Evolutionary conservation across 2,888 invertebrate species (phyloP), one percentile per base, ranked within the genome.

Genomic region (Tuberolachnus salignus): DNA sequence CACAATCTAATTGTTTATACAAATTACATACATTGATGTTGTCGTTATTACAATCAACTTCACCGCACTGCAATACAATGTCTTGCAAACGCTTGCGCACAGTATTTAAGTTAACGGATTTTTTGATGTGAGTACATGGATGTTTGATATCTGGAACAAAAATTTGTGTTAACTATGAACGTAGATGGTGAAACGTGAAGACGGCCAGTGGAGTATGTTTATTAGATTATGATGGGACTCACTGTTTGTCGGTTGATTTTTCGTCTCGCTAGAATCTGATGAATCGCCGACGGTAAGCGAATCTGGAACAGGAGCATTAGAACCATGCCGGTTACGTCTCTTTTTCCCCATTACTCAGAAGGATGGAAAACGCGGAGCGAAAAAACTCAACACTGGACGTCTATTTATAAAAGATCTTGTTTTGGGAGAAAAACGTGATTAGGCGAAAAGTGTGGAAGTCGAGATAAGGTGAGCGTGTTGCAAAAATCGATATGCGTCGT

Each of bases 61-160:
- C 86, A 82, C 89, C 87, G 0, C 89, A 89, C 9, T 85, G 86
- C 4, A 69, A 8, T 21, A 59, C 69, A 23, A 26, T 16, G 21
- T 84, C 81, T 81, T 87, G 91, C 2, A 91, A 84, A 6, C 87
- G 84, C 84, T 90, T 91, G 83, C 89, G 89, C 57, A 92, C 85
- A 78, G 87, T 87, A 1, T 87, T 85, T 75, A 91, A 85, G 84
- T 91, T 91, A 19, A 93, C 89, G 3, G 92, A 89, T 85, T 91
- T 92, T 13, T 88, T 87, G 75, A 92, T 88, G 86, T 94, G 93
- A 83, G 87, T 87, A 85, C 93, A 93, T 23, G 69, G 74, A 61
- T 78, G 46, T 61, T 80, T 80, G 42, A 59, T 67, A 49, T 26
- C 78, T 78, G 61, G 16, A 78, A 61, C 26, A 61, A 75, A 53